Evolutionary conservation across 1,140 invertebrate species (phyloP), one percentile per base, ranked within the genome.

Genomic region (Probaryconus sp.): DNA sequence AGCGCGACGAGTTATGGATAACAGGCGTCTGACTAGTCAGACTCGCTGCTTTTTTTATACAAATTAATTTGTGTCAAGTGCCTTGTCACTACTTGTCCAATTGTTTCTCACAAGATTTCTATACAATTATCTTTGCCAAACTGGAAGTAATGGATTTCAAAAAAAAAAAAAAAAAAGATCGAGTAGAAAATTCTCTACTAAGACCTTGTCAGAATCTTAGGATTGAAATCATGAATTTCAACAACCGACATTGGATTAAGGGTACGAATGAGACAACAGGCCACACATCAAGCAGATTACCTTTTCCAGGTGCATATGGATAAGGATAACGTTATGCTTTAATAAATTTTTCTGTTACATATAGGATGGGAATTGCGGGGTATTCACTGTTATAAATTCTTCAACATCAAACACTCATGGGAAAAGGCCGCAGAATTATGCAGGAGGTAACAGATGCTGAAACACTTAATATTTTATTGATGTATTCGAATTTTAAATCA

Each of bases 401-500:
- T 97, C 90, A 96, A 95, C 88, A 97, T 97, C 81, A 93, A 92
- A 87, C 96, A 97, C 90, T 97, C 96, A 56, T 97, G 96, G 95
- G 94, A 95, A 89, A 96, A 95, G 90, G 95, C 96, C 68, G 95
- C 95, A 58, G 95, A 97, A 90, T 89, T 97, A 87, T 97, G 96
- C 90, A 93, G 94, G 90, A 95, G 95, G 96, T 97, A 91, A 91
- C 37, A 40, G 48, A 37, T 47, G 11, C 42, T 13, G 13, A 50
- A 21, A 65, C 55, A 40, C 51, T 48, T 63, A 45, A 55, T 56
- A 60, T 45, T 78, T 69, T 50, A 63, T 73, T 51, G 48, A 63
- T 13, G n/a, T 26, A 56, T 56, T 37, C 45, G n/a, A 70, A 33
- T 74, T 64, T 43, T 26, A 76, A 56, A 77, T 76, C 42, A 45